Conservation (phyloP, 2,797 vertebrate species). For the Jordanella pulchra region DNA sequence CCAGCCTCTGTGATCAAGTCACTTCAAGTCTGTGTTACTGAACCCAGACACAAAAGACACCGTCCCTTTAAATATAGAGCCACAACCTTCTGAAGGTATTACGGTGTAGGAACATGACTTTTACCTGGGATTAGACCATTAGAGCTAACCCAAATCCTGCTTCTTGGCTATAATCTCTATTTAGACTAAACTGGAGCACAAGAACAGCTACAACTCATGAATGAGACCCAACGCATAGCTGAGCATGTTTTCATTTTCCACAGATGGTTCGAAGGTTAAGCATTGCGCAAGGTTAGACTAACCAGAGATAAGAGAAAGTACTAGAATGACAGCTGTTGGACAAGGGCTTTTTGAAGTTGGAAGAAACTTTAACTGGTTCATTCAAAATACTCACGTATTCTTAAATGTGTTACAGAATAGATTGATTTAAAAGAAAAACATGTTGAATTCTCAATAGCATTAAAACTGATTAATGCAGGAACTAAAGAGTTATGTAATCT, state of each 20-base stretch:
- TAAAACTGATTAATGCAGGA: background rate
- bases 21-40: background rate
- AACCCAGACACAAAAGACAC: background rate
- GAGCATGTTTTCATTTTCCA: slow-evolving; percentile 20
- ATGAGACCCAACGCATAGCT: slow-evolving; percentile 22
- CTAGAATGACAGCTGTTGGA: background rate
- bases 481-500: background rate
- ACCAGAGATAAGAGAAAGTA: background rate
- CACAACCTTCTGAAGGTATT: background rate
- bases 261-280: slow-evolving; percentile 24
- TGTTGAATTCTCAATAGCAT: background rate
- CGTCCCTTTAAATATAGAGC: background rate
- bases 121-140: slow-evolving; percentile 11
- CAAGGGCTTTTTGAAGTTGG: background rate
- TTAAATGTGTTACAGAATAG: background rate
- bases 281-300: slow-evolving; percentile 11
- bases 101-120: slow-evolving; percentile 8
- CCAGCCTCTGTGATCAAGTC: background rate
- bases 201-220: slow-evolving; percentile 19
- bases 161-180: slow-evolving; percentile 53
- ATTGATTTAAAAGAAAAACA: background rate
- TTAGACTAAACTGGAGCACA: slow-evolving; percentile 28
- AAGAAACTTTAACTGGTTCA: background rate
- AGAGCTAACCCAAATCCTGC: slow-evolving; percentile 49
- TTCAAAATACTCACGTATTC: background rate